Evolutionary conservation across 37 sponge, comb jelly and placozoan genomes (phyloP).

Genomic region (Beroe forskalii): DNA sequence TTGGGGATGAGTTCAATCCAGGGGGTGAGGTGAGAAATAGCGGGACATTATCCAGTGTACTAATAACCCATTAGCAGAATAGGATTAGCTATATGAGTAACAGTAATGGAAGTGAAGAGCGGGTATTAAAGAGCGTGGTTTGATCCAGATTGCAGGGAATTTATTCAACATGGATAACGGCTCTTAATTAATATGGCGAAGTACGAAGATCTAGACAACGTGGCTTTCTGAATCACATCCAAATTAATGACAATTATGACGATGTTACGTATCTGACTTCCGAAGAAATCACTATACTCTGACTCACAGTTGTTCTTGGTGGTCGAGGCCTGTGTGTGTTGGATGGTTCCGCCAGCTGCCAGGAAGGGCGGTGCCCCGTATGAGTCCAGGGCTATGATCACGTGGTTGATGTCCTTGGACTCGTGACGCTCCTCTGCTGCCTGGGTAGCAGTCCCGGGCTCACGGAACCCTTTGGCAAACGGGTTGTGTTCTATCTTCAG

Average conservation of each 20-base stretch:
- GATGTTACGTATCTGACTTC: too few relatives aligned
- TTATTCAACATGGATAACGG: too few relatives aligned
- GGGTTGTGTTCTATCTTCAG: conserved; percentile 83
- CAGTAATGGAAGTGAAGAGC: too few relatives aligned
- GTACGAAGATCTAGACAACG: too few relatives aligned
- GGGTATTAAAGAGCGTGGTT: too few relatives aligned
- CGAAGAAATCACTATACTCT: too few relatives aligned
- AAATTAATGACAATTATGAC: too few relatives aligned
- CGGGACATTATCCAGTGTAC: conserved; percentile 39
- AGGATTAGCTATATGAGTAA: not conserved
- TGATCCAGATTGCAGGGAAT: too few relatives aligned
- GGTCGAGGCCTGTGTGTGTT: conserved; percentile 42
- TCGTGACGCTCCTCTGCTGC: conserved; percentile 64
- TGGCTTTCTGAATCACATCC: too few relatives aligned
- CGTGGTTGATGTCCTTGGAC: conserved; percentile 54
- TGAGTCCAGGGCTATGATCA: conserved; percentile 51
- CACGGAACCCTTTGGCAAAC: conserved; percentile 80
- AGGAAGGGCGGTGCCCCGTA: conserved; percentile 62
- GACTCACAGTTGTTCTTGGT: conserved; percentile 28
- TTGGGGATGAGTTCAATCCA: conserved; percentile 47
- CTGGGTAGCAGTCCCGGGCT: conserved; percentile 61
- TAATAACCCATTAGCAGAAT: conserved; percentile 40
- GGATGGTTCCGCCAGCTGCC: conserved; percentile 51
- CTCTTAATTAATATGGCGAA: too few relatives aligned
- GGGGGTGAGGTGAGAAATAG: conserved; percentile 29